Conservation (phyloP, 2,888 invertebrate species). For the Hemistola chrysoprasaria region DNA sequence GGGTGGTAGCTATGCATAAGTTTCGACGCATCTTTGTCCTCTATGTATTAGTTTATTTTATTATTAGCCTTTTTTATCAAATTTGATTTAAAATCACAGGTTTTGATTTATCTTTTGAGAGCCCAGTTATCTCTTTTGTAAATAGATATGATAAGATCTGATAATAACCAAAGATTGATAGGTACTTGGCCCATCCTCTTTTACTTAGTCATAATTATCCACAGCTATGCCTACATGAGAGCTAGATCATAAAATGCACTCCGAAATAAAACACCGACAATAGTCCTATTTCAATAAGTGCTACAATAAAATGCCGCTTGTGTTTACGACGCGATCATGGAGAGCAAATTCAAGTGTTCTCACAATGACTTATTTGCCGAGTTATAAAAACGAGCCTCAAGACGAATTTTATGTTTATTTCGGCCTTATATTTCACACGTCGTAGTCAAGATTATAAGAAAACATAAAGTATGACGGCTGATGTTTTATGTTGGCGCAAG, state of each 20-base stretch:
- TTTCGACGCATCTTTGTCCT: no score
- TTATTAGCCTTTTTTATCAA: no score
- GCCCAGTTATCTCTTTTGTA: no score
- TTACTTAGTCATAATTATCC: background rate
- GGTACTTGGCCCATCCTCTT: background rate
- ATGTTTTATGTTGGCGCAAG: slow-evolving; percentile 47
- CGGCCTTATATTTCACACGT: slow-evolving; percentile 64
- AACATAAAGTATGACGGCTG: slow-evolving; percentile 49
- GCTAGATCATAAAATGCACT: slow-evolving; percentile 19
- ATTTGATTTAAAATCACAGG: no score
- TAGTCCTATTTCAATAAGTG: slow-evolving; percentile 49
- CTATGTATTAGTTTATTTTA: no score
- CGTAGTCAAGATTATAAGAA: slow-evolving; percentile 60
- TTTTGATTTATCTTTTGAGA: no score
- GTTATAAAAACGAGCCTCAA: slow-evolving; percentile 53
- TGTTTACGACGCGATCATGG: slow-evolving; percentile 56
- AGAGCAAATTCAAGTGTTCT: slow-evolving; percentile 50
- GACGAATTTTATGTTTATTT: slow-evolving; percentile 61
- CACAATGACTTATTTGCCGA: slow-evolving; percentile 65
- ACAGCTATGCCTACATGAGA: slow-evolving; percentile 2
- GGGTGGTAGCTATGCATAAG: no score
- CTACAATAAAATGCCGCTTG: slow-evolving; percentile 41
- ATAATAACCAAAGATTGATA: no score
- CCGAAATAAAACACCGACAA: slow-evolving; percentile 29
- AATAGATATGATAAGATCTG: no score